Conservation (phyloP, 1,140 invertebrate species). For the Camponotus floridanus region DNA sequence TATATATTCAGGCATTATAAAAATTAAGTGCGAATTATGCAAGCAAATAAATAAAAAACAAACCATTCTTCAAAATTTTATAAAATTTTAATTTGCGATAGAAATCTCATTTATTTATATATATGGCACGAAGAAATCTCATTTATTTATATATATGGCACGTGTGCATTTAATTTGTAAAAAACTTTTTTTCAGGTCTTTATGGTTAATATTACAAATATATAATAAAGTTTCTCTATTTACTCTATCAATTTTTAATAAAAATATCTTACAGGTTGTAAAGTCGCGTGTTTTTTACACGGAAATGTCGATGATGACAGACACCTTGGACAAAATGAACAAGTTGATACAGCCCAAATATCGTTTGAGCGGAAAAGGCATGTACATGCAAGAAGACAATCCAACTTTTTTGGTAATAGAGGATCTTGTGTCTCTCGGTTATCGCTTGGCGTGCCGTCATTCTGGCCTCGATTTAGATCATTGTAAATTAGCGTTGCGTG, state of each 20-base stretch:
- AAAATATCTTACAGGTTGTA: constrained; percentile 75
- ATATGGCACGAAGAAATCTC: too few species aligned
- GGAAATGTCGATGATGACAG: constrained; percentile 83
- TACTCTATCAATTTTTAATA: too few species aligned
- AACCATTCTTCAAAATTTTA: not conserved
- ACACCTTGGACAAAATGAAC: constrained; percentile 81
- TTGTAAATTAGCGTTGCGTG: constrained; percentile 85
- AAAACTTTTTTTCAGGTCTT: not conserved
- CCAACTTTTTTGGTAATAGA: constrained; percentile 86
- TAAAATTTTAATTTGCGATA: constrained; percentile 1
- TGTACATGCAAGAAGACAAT: constrained; percentile 79
- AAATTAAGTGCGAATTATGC: not conserved
- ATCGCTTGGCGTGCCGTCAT: constrained; percentile 86
- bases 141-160: not conserved
- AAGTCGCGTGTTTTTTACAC: constrained; percentile 76
- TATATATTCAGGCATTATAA: too few species aligned
- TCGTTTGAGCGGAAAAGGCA: constrained; percentile 75
- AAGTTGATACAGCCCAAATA: constrained; percentile 64
- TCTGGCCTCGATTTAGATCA: constrained; percentile 86
- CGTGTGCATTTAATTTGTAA: too few species aligned
- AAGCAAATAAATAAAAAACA: too few species aligned
- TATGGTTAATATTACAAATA: constrained; percentile 7
- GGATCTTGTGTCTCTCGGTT: constrained; percentile 86
- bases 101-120: too few species aligned
- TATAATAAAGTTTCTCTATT: not conserved